A percentile compares a stretch with the other conserved stretches of the same genome.
These are phyloP conservation scores for Tuberolachnus salignus DNA, from an alignment of 2,888 invertebrate species.

Conservation along the genomic window DNA sequence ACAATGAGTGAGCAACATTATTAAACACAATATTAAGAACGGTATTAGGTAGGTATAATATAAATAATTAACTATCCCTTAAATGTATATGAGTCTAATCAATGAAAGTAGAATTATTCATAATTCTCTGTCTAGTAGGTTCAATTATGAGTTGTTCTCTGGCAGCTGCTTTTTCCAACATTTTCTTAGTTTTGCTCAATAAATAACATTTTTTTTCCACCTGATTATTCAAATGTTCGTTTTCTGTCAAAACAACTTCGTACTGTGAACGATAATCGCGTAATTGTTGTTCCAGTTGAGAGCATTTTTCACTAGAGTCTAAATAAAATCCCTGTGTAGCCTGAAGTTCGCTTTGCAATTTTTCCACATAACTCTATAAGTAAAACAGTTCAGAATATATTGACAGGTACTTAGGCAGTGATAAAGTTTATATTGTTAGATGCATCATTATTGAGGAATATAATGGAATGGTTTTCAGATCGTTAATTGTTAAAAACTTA, in stretches of 20 bases:
- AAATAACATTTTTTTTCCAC: constrained; percentile 69
- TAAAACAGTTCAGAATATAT: not conserved
- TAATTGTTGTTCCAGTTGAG: constrained; percentile 59
- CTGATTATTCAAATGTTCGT: constrained; percentile 67
- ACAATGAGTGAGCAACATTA: not conserved
- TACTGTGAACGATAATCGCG: constrained; percentile 45
- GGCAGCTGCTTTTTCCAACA: constrained; percentile 70
- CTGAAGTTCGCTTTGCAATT: constrained; percentile 60
- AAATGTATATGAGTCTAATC: constrained; percentile 1
- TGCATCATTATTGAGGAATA: too few species aligned
- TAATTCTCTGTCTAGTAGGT: constrained; percentile 32
- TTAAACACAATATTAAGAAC: not conserved
- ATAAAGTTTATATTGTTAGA: too few species aligned
- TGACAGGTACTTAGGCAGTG: not conserved
- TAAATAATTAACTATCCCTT: not conserved
- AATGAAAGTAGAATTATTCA: not conserved
- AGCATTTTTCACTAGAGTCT: constrained; percentile 59
- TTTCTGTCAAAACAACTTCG: constrained; percentile 62
- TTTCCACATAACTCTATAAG: constrained; percentile 59
- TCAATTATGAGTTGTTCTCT: constrained; percentile 71
- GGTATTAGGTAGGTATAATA: too few species aligned
- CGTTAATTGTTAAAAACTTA: too few species aligned
- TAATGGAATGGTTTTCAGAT: too few species aligned
- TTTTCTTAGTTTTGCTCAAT: constrained; percentile 70
- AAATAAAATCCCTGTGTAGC: constrained; percentile 60